Conservation (phyloP, 2,888 invertebrate genomes). For the Calephelis perditalis region DNA sequence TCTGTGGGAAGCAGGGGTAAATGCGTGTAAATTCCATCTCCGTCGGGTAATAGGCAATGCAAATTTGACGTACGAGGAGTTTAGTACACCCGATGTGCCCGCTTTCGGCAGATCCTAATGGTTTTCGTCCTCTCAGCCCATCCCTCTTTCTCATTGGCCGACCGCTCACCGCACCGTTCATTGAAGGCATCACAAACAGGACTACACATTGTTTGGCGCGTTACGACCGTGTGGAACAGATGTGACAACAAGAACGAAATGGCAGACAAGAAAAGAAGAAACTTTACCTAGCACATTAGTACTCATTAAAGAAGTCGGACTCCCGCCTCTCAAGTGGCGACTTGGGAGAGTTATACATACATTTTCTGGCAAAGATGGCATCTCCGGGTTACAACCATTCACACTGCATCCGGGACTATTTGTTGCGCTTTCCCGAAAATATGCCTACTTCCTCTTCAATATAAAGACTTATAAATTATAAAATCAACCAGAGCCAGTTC, state of each 20-base stretch:
- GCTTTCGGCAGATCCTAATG: constrained; percentile 17
- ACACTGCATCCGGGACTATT: too few relatives aligned
- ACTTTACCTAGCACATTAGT: too few relatives aligned
- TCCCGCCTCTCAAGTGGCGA: too few relatives aligned
- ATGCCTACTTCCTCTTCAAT: too few relatives aligned
- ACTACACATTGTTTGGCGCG: neutral
- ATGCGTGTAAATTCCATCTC: neutral
- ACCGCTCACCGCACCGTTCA: constrained; percentile 5
- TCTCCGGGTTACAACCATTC: too few relatives aligned
- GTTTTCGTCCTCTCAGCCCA: constrained; percentile 18
- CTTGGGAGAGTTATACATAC: too few relatives aligned
- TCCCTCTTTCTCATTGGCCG: constrained; percentile 24
- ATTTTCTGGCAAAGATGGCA: too few relatives aligned
- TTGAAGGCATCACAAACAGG: neutral
- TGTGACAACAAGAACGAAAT: neutral
- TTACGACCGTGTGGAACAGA: neutral
- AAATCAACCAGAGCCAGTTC: too few relatives aligned
- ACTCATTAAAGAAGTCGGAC: too few relatives aligned
- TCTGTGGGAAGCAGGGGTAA: neutral
- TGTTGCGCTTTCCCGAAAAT: too few relatives aligned
- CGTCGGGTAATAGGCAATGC: constrained; percentile 1
- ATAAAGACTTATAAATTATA: too few relatives aligned
- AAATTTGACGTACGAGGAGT: constrained; percentile 28
- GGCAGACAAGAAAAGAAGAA: neutral
- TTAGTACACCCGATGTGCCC: constrained; percentile 25